Evolutionary conservation across 1,140 invertebrate species (phyloP).

Genomic region (Eriocheir sinensis): DNA sequence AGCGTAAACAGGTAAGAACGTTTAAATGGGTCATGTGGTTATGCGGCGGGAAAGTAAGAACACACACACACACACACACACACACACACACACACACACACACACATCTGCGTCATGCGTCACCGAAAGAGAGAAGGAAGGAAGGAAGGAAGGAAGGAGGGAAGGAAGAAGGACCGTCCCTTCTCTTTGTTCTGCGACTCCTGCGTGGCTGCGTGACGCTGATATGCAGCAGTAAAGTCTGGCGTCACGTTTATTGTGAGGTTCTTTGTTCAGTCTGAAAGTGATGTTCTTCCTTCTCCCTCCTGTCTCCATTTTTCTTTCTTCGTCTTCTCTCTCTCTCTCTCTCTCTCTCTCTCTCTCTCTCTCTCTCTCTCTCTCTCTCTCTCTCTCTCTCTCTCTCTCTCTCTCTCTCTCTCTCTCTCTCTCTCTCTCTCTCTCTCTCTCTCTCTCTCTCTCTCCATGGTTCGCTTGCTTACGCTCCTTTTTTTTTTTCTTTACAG

Average conservation of each 20-base stretch:
- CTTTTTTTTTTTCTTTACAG: no score
- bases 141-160: neutral
- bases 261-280: slow-evolving; percentile 30
- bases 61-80: no score
- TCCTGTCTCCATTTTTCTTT: neutral
- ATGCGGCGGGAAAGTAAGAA: no score
- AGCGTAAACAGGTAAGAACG: no score
- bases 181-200: slow-evolving; percentile 37
- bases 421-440: neutral
- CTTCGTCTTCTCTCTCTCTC: neutral
- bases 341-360: slow-evolving; percentile 33
- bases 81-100: no score
- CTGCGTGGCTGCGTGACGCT: slow-evolving; percentile 19
- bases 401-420: neutral
- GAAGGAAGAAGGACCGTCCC: neutral
- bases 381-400: neutral
- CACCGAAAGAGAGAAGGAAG: no score
- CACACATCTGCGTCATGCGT: no score
- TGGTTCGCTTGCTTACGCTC: neutral
- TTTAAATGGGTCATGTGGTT: no score
- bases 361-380: slow-evolving; percentile 24
- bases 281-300: neutral
- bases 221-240: slow-evolving; percentile 27
- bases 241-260: slow-evolving; percentile 45
- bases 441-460: neutral